Conservation (phyloP, 2,113 vertebrate genomes). For the Thalassarche chlororhynchos region DNA sequence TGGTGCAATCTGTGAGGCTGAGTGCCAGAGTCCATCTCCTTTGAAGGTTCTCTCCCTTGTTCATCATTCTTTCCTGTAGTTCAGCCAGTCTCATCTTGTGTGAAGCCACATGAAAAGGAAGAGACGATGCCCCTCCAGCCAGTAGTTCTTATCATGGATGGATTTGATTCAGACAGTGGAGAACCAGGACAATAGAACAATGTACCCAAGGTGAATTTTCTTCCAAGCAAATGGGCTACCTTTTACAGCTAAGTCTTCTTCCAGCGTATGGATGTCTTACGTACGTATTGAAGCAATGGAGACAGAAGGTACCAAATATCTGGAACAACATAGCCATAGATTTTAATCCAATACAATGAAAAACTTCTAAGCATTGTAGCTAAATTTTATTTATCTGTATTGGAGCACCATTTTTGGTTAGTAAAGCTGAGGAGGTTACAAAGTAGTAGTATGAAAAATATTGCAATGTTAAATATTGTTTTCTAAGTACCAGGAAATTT, state of each 20-base stretch:
- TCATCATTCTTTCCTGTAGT: neutral
- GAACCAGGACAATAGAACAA: neutral
- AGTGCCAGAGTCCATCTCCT: neutral
- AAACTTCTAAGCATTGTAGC: neutral
- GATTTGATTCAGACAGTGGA: neutral
- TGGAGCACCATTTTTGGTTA: neutral
- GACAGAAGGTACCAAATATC: neutral
- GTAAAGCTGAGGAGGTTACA: neutral
- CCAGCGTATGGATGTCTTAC: neutral
- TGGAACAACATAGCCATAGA: neutral
- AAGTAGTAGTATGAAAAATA: neutral
- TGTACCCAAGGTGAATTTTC: neutral
- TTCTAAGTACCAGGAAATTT: neutral
- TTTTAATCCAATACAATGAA: neutral
- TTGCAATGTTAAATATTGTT: neutral
- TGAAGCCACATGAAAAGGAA: neutral
- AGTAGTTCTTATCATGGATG: neutral
- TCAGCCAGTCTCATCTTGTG: neutral
- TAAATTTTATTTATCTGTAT: neutral
- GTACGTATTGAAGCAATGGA: neutral
- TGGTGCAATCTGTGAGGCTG: neutral
- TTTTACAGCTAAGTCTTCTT: neutral
- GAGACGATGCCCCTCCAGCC: accelerated
- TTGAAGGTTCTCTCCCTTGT: neutral
- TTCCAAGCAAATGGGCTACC: neutral